phyloP scores from a whole-genome alignment of 2,113 vertebrate genomes.

The Pampusana beccarii region DNA sequence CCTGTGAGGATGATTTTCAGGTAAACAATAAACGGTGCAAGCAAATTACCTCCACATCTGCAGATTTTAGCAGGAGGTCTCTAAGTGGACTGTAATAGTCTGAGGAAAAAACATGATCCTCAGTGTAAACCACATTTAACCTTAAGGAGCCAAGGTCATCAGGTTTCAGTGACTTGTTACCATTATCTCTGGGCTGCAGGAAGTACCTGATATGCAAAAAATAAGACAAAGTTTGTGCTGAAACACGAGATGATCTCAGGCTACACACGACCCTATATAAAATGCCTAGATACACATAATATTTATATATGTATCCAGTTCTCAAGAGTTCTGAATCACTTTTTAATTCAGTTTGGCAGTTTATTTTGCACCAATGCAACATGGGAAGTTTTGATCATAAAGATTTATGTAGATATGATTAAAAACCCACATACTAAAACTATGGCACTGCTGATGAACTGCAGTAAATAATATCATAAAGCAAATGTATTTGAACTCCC shows the following conservation, averaged over 20 bases:
- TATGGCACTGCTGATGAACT: not conserved
- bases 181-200: conserved; percentile 93
- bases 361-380: not conserved
- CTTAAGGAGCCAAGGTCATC: conserved; percentile 94
- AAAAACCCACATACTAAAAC: not conserved
- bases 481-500: conserved; percentile 5
- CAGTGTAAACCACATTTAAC: conserved; percentile 96
- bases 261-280: not conserved
- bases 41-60: conserved; percentile 85
- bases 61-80: conserved; percentile 89
- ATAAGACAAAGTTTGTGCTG: not conserved
- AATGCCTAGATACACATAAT: not conserved
- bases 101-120: conserved; percentile 95
- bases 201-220: conserved; percentile 87
- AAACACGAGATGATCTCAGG: not conserved
- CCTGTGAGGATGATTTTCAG: not conserved
- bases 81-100: conserved; percentile 90
- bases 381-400: not conserved
- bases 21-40: conserved; percentile 4
- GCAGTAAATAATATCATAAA: conserved; percentile 17
- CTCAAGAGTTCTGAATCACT: not conserved
- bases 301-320: not conserved
- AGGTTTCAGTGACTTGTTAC: conserved; percentile 90
- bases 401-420: not conserved
- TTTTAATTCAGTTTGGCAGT: not conserved